Evolutionary conservation across 2,888 invertebrate genomes (phyloP), one percentile per base, ranked within the genome.

Genomic region (Dorcus hopei): DNA sequence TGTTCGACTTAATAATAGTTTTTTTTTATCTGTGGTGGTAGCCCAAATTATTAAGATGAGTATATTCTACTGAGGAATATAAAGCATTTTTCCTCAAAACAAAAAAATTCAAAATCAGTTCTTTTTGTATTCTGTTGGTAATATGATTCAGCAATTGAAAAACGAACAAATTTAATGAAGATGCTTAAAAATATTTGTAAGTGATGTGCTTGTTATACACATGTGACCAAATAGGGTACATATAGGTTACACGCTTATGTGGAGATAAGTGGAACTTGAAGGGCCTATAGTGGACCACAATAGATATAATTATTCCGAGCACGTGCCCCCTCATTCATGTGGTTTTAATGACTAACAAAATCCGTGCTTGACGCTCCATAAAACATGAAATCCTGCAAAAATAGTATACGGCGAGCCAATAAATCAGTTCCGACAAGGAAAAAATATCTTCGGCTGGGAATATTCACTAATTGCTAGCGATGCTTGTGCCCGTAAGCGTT

Each of bases 301-400:
- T 49, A 52, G 65, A 59, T 65, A 65, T 66, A 64, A 64, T 67
- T 67, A 66, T 63, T 58, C 56, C 58, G 49, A 60, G 59, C 65
- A 66, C 67, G 67, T 66, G 67, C 63, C 54, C 40, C 53, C 59
- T 61, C 59, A 64, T 61, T 67, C 62, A 64, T 67, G 65, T 43
- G 67, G 67, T 67, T 67, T 67, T 67, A 67, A 67, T 66, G 63
- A 67, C 65, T 64, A 65, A 71, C 72, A 70, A 72, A 73, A 72
- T 71, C 67, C 70, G 70, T 69, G 68, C 70, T 72, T 68, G 70
- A 71, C 69, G 68, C 69, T 11, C 26, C 26, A 6, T 52, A 47
- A 51, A 40, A 45, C n/a, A 9, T 38, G 52, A 51, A 51, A 38
- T 23, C 19, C 19, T 19, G 14, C 38, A 49, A 38, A 9, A 41